Percentiles rank a stretch among this genome's conserved stretches.
Conservation (phyloP, 23 tunicate species). For the Halocynthia roretzi region DNA sequence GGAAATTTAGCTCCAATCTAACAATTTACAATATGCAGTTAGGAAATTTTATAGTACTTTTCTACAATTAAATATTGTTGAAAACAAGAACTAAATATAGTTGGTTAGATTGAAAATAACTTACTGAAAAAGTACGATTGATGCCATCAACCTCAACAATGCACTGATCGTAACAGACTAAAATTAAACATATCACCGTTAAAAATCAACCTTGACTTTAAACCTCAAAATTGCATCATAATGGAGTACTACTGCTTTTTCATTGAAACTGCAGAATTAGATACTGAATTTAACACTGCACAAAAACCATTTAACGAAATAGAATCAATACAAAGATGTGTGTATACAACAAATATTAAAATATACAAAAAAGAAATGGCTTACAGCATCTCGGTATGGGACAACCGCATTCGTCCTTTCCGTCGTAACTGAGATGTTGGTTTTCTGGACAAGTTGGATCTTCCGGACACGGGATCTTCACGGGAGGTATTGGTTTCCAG, state of each 20-base stretch:
- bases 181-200: not conserved
- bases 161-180: conserved; percentile 40
- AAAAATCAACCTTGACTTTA: no score
- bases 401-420: conserved; percentile 30
- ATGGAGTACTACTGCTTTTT: no score
- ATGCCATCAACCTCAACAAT: conserved; percentile 30
- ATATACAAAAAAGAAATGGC: not conserved
- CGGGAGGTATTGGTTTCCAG: conserved; percentile 19
- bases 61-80: no score
- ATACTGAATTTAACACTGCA: no score
- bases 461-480: conserved; percentile 28
- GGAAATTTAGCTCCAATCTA: conserved; percentile 25
- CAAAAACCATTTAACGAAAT: no score
- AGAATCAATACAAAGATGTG: no score
- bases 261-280: no score
- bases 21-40: not conserved
- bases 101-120: not conserved
- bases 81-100: not conserved
- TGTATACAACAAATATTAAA: no score
- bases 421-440: conserved; percentile 18
- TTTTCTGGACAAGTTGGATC: conserved; percentile 34
- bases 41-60: no score
- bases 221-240: no score
- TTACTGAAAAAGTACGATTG: no score
- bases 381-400: conserved; percentile 26